Base-by-base conservation (phyloP, 2,888 invertebrate genomes). In the Asteroscopus sphinx region DNA sequence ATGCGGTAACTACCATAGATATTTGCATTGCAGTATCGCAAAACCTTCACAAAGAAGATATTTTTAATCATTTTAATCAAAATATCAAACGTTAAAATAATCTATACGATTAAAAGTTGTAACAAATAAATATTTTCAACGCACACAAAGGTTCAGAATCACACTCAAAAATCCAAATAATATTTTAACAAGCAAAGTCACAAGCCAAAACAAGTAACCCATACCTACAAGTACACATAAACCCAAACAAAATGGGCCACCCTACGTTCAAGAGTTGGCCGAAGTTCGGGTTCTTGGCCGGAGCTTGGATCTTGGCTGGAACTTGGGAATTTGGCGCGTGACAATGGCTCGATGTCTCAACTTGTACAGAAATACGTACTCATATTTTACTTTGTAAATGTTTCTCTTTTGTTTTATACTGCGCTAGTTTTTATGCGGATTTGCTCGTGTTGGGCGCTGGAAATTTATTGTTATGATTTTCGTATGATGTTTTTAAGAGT, bases 311-410 rank as follows among this genome's bases (percentile, higher is more conserved):
- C 74, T 69, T 76, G 42, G 54, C 57, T 51, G 26, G 35, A 52
- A 73, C 74, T 73, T 79, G 71, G 51, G 52, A 76, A 80, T 81
- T 83, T 81, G 81, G 82, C 83, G 78, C 83, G 77, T 83, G 80
- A 79, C 80, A 80, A 81, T 71, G 60, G 70, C 59, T 47, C 33
- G 32, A 52, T 61, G 60, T 61, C 35, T 49, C 57, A 42, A 63
- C 65, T 62, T 37, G 53, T 49, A 36, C 37, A 37, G 36, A 36
- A 41, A 44, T 44, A 58, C 37, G 37, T 48, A 54, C 56, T 74
- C 74, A 61, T 74, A 69, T 70, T 74, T 70, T 74, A 73, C 63
- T 67, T 67, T 61, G 67, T 67, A 61, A 73, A 67, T 67, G 57
- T 63, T 52, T 47, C 26, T 35, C 48, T 48, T 67, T 74, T 70